Conservation (phyloP, 1,140 invertebrate genomes). For the Brachionus angularis region DNA sequence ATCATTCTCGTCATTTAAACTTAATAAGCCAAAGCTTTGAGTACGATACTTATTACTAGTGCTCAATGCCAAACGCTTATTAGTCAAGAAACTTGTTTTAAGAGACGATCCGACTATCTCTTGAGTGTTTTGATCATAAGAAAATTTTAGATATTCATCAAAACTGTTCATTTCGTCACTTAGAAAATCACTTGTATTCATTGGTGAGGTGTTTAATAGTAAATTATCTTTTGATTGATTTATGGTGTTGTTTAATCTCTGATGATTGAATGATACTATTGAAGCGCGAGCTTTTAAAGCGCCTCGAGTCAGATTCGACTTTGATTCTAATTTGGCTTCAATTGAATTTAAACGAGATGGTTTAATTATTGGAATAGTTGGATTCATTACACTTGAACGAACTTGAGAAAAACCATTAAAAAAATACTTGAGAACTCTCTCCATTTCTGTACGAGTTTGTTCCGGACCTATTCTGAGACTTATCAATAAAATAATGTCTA, state of each 20-base stretch:
- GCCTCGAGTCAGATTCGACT: neutral
- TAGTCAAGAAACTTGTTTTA: too few relatives aligned
- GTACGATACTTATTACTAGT: neutral
- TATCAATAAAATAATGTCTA: conserved; percentile 74
- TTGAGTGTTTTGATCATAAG: neutral
- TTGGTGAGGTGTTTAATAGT: too few relatives aligned
- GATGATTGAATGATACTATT: conserved; percentile 34
- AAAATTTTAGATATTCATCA: conserved; percentile 39
- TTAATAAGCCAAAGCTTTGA: conserved; percentile 26
- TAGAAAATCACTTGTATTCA: neutral
- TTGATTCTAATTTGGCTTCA: neutral
- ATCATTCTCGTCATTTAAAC: conserved; percentile 9
- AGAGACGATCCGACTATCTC: neutral
- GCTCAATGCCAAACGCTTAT: neutral
- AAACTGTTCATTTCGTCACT: conserved; percentile 17
- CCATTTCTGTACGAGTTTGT: conserved; percentile 74
- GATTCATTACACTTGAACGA: conserved; percentile 21
- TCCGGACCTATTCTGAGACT: conserved; percentile 74
- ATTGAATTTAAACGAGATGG: too few relatives aligned
- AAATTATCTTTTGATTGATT: too few relatives aligned
- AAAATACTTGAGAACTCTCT: conserved; percentile 69
- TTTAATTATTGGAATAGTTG: neutral
- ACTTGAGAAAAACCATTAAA: conserved; percentile 73
- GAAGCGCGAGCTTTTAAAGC: conserved; percentile 10
- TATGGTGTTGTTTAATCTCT: too few relatives aligned